A percentile compares a stretch with the other conserved stretches of the same genome.
phyloP scores from a whole-genome alignment of 2,888 invertebrate species.

The Macaria liturata region DNA sequence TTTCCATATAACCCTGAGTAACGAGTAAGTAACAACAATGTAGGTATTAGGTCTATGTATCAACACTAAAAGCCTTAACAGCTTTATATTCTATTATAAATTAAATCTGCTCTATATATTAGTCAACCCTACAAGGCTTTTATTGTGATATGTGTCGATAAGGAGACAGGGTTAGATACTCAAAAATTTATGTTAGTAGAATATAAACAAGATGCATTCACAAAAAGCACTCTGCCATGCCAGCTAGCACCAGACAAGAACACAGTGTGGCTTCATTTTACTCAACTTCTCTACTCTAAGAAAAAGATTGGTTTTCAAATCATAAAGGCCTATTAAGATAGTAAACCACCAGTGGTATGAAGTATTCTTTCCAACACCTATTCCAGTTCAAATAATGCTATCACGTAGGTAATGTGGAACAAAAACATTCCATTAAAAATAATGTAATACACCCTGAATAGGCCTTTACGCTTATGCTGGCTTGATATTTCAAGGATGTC shows the following conservation, averaged over 20 bases:
- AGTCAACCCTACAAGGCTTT: neutral
- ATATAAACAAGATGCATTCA: conserved; percentile 17
- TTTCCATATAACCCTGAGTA: no score
- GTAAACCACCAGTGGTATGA: no score
- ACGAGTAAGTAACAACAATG: no score
- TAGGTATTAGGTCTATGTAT: neutral
- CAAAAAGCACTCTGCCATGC: conserved; percentile 23
- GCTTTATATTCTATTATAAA: neutral
- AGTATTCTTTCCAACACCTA: no score
- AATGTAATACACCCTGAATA: no score
- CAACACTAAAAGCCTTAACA: conserved; percentile 16
- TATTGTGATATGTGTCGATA: neutral
- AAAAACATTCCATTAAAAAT: no score
- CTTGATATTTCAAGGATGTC: neutral
- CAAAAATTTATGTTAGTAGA: conserved; percentile 11
- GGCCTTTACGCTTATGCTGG: no score
- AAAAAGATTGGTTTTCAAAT: neutral
- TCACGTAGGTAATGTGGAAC: no score
- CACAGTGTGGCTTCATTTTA: conserved; percentile 2
- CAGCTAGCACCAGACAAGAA: conserved; percentile 12
- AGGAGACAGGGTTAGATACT: conserved; percentile 1
- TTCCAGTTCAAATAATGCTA: no score
- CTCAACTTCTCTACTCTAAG: neutral
- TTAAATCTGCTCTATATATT: no score
- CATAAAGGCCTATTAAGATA: no score